These are phyloP conservation scores for Scolopax mira DNA, from an alignment of 2,113 vertebrate species.

Conservation along the genomic window DNA sequence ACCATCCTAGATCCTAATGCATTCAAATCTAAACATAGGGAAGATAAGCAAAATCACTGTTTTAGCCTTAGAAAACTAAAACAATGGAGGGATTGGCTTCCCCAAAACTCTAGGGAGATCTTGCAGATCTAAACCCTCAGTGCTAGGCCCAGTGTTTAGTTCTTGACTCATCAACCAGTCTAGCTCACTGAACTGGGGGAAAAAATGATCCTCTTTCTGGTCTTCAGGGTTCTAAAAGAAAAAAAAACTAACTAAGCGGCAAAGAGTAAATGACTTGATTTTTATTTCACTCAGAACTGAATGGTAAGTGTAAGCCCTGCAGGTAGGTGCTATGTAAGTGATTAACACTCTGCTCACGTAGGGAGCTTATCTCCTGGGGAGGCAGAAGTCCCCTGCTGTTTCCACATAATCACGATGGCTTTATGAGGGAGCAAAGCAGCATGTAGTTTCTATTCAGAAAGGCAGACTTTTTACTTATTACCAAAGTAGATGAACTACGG, in stretches of 20 bases:
- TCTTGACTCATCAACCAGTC: background rate
- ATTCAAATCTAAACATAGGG: background rate
- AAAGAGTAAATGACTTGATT: background rate
- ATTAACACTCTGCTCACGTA: background rate
- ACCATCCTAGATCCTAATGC: background rate
- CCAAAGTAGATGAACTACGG: background rate
- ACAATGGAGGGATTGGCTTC: background rate
- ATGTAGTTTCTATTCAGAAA: fast-evolving
- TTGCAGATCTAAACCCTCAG: background rate
- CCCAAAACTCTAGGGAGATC: background rate
- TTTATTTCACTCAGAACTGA: background rate
- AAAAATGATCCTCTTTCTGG: background rate
- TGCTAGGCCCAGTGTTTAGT: background rate
- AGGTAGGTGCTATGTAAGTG: background rate
- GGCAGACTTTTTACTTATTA: background rate
- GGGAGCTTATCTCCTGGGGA: background rate
- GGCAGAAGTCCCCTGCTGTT: background rate
- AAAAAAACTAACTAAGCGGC: background rate
- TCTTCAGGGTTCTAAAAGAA: background rate
- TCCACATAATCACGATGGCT: background rate
- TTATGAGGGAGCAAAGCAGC: background rate
- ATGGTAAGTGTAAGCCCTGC: background rate
- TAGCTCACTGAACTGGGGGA: background rate
- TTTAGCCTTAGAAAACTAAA: background rate
- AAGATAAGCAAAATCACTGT: background rate